Evolutionary conservation across 2,888 invertebrate genomes (phyloP).

Genomic region (Drosophila demipolita): DNA sequence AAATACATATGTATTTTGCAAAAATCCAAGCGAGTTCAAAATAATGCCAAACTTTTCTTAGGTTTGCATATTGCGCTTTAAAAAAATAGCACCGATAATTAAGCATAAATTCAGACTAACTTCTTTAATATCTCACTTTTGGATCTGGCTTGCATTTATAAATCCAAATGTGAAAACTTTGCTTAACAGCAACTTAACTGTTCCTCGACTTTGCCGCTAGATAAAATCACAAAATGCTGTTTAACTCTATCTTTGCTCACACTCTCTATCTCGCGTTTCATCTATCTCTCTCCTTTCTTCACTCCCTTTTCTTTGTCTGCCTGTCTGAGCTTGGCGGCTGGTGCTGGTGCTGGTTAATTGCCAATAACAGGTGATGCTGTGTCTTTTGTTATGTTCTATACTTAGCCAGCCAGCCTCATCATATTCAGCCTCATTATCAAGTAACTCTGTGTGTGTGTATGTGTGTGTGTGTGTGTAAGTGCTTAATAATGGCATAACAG

Average conservation of each 20-base stretch:
- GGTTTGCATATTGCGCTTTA: neutral
- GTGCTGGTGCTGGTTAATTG: constrained; percentile 28
- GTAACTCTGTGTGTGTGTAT: neutral
- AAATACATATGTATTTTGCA: neutral
- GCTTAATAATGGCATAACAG: constrained; percentile 38
- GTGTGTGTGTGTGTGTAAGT: constrained; percentile 9
- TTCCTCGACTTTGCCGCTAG: constrained; percentile 20
- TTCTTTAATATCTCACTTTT: no score
- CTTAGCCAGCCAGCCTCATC: constrained; percentile 45
- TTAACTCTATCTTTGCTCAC: neutral
- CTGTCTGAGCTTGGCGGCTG: neutral
- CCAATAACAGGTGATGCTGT: constrained; percentile 5
- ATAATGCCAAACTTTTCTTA: neutral
- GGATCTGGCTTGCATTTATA: neutral
- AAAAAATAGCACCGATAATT: neutral
- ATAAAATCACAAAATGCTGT: constrained; percentile 12
- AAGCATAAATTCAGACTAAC: neutral
- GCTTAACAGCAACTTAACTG: neutral
- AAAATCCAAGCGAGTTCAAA: neutral
- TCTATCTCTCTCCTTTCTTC: neutral
- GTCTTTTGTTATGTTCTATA: constrained; percentile 35
- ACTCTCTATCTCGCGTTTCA: neutral
- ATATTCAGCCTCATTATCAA: constrained; percentile 21
- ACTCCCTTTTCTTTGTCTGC: neutral
- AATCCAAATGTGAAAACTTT: neutral